Base-by-base conservation (phyloP, 1,140 invertebrate genomes). In the Drosophila rhopaloa region DNA sequence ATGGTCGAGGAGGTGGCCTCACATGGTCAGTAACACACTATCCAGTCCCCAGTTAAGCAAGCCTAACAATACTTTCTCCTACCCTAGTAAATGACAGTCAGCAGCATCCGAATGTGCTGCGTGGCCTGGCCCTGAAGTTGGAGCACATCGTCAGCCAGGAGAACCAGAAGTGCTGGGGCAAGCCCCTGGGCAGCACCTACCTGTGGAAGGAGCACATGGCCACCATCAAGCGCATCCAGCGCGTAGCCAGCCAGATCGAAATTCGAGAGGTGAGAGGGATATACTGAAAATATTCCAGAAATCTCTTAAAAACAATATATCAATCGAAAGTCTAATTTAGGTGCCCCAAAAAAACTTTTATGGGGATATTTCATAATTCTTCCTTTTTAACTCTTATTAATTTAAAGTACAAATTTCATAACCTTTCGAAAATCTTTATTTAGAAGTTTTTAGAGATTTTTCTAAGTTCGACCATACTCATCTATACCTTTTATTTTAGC, bases 1-100 rank as follows among this genome's bases (percentile, higher is more conserved):
- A 98, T 99, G 95, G 93, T 99, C 55, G 98, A 99, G 93, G 97
- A 98, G 93, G 96, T 99, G 55, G 97, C 98, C 40, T 95, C 96
- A 81, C 96, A 98, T 94, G 97, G 97, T 98, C 93, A 92, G 66
- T 81, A 14, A 1, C 0, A 0, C 2, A 97, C 97, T 97, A 92
- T 91, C 54, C 73, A 13, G 11, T 5, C 1, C 10, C 5, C 5
- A 14, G 5, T 7, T 2, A 9, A 4, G n/a, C 0, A 2, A 19
- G 10, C 8, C 19, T 13, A 27, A 7, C 4, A 5, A 2, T 1
- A 5, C 1, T 50, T 10, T n/a, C 6, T 14, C 5, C 9, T 41
- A 9, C n/a, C 4, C 5, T 10, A 97, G 97, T 97, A 41, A 95
- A 97, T 54, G 94, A 95, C 79, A 98, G 96, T 71, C 96, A 98